Evolutionary conservation across 2,113 vertebrate species (phyloP).

Genomic region (Dasypus novemcinctus): DNA sequence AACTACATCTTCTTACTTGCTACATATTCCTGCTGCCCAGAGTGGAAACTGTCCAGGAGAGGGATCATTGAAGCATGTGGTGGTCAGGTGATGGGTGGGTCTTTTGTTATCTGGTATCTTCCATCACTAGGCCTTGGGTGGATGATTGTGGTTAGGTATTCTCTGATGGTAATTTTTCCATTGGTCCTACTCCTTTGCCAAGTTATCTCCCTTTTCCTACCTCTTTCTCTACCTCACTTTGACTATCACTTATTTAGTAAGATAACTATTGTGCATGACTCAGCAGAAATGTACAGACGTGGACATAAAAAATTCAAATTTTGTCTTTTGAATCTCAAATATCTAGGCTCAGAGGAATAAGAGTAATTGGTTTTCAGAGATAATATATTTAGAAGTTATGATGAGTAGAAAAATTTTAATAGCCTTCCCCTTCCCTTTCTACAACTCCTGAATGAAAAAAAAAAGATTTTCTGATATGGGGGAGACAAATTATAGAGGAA

Average conservation of each 20-base stretch:
- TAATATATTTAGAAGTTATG: neutral
- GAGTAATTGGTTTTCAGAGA: neutral
- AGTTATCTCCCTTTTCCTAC: too few species aligned
- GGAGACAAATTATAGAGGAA: neutral
- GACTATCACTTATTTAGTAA: neutral
- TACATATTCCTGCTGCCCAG: too few species aligned
- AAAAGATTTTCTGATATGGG: neutral
- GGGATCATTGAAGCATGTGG: too few species aligned
- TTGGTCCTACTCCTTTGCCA: too few species aligned
- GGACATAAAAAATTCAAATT: neutral
- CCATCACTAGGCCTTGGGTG: too few species aligned
- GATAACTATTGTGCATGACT: neutral
- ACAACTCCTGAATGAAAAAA: neutral
- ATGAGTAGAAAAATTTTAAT: neutral
- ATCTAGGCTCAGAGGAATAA: neutral
- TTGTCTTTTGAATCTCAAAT: constrained; percentile 16
- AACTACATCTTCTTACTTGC: too few species aligned
- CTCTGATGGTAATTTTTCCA: too few species aligned
- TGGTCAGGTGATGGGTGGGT: too few species aligned
- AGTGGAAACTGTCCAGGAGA: too few species aligned
- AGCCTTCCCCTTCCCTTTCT: neutral
- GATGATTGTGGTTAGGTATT: too few species aligned
- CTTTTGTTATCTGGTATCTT: too few species aligned
- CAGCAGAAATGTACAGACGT: neutral
- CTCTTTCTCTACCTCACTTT: neutral